Base-by-base conservation (phyloP, 2,888 invertebrate species). In the Heliconius ethilla region DNA sequence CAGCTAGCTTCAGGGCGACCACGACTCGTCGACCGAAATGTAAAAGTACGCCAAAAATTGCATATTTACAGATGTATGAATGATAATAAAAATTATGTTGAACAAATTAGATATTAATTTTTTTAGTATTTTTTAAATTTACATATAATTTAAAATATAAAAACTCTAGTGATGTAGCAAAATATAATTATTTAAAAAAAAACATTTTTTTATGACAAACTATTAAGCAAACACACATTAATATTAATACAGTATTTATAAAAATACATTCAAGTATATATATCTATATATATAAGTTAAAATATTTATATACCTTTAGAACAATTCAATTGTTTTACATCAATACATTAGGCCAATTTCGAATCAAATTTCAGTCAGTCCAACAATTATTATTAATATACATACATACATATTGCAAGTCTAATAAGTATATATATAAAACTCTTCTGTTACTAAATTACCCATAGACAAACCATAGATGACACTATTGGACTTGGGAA, bases 271-370 rank as follows among this genome's bases (percentile, higher is more conserved):
- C 62, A 25, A 13, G 45, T 51, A 45, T 45, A 11, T 25, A 22
- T 59, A 59, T 55, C 2, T 45, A 45, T 45, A 11, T 25, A 22
- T 59, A 59, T 55, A 7, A 22, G 4, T 13, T 63, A 63, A 25
- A 63, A 63, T 11, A 62, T 3, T 27, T 27, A 25, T 63, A 5
- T 13, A 13, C 22, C 10, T 62, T 25, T 63, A 62, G 25, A 62
- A 63, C 25, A 63, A 63, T 11, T 27, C 63, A 63, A 55, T 55
- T 29, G 13, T 29, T 18, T 67, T 10, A 37, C n/a, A 13, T 37
- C n/a, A 67, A 13, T 25, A 63, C 10, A 22, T 67, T 67, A 67
- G 67, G 67, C 67, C 67, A n/a, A n/a, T 67, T n/a, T 67, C n/a
- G 22, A 11, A 67, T 37, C n/a, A 67, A n/a, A 22, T 37, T 67